Conservation (phyloP, 2,888 invertebrate genomes). For the Coecobrya sp. region DNA sequence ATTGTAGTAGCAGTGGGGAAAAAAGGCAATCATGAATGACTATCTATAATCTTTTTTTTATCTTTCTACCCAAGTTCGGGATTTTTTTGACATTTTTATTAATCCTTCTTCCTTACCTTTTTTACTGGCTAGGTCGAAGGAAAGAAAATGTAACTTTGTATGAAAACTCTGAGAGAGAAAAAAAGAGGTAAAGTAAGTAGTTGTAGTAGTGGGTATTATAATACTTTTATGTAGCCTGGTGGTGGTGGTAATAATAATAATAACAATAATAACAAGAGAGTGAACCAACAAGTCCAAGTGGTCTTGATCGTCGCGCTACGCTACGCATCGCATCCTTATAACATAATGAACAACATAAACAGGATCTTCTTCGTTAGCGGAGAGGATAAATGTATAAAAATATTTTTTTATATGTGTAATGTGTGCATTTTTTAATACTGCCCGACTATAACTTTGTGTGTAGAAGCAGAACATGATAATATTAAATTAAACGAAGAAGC, state of each 20-base stretch:
- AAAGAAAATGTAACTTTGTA: slow-evolving; percentile 33
- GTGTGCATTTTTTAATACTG: not conserved
- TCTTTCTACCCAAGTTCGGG: slow-evolving; percentile 33
- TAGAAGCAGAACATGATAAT: too few relatives aligned
- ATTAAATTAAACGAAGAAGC: not conserved
- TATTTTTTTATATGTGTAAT: not conserved
- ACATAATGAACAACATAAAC: slow-evolving; percentile 36
- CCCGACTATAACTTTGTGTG: too few relatives aligned
- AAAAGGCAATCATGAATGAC: slow-evolving; percentile 62
- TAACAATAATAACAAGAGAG: slow-evolving; percentile 1
- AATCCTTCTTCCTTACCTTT: slow-evolving; percentile 49
- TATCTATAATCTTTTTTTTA: slow-evolving; percentile 40
- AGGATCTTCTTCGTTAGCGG: slow-evolving; percentile 16
- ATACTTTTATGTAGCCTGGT: too few relatives aligned
- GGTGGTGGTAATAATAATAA: too few relatives aligned
- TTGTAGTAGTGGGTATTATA: not conserved
- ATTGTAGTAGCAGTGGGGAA: not conserved
- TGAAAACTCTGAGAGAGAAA: not conserved
- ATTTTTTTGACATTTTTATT: slow-evolving; percentile 69
- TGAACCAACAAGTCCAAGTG: not conserved
- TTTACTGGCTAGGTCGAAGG: slow-evolving; percentile 7
- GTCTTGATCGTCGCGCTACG: slow-evolving; percentile 58
- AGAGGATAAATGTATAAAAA: not conserved
- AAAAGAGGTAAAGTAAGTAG: not conserved
- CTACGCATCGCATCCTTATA: slow-evolving; percentile 52